A percentile compares a stretch with the other conserved stretches of the same genome.
Evolutionary conservation across 1,140 invertebrate genomes (phyloP).

Genomic region (Lepidurus couesii): DNA sequence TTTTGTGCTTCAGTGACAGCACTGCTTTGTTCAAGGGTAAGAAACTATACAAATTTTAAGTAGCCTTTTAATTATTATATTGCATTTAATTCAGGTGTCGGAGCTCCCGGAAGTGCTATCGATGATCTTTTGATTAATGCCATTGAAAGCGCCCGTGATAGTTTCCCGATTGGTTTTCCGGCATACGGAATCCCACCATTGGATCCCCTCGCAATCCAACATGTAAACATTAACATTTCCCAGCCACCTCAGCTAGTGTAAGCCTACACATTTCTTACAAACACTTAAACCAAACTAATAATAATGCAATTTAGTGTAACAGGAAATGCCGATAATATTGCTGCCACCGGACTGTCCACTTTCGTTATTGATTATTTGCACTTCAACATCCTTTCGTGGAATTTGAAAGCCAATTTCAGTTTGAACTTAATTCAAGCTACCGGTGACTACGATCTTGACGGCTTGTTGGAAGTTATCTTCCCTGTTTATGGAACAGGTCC

Average conservation of each 20-base stretch:
- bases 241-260: background rate
- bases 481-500: constrained; percentile 28
- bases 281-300: background rate
- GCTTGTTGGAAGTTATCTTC: constrained; percentile 24
- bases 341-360: constrained; percentile 28
- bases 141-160: background rate
- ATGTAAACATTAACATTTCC: constrained; percentile 24
- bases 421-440: background rate
- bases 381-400: constrained; percentile 19
- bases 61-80: background rate
- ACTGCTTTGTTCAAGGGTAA: background rate
- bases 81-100: background rate
- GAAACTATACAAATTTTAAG: background rate
- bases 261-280: background rate
- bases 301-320: constrained; percentile 20
- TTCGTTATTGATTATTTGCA: constrained; percentile 20
- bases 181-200: constrained; percentile 24
- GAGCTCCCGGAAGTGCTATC: constrained; percentile 10
- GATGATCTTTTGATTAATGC: background rate
- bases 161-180: background rate
- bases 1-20: background rate
- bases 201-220: constrained; percentile 3
- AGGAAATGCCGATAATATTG: constrained; percentile 25
- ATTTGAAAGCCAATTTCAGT: constrained; percentile 29
- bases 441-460: constrained; percentile 28